Base-by-base conservation (phyloP, 2,888 invertebrate species). In the Drosophila pseudotakahashii region DNA sequence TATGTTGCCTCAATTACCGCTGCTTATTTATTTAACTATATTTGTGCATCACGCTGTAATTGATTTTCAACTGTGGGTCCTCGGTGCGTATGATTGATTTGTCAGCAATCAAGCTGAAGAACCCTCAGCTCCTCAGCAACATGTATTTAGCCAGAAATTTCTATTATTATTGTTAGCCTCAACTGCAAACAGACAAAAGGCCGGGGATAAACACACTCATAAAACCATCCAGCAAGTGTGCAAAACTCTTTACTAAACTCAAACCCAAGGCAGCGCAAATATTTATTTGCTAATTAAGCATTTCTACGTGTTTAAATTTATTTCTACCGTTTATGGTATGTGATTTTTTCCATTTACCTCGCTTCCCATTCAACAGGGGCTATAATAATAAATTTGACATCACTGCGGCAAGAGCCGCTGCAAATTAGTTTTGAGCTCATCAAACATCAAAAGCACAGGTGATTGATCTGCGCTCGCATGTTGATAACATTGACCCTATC, bases 361-460 rank as follows among this genome's bases (percentile, higher is more conserved):
- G 41, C 59, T 54, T 39, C 42, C 48, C 61, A 53, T 62, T 37
- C 45, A 23, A 4, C 23, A 50, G 48, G 5, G 37, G 67, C 32
- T 70, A 71, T 81, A 88, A 88, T 88, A 84, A 82, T 82, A 89
- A 89, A 78, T 78, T 82, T 82, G 82, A 82, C 82, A 82, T 82
- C 88, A 82, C 84, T 79, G 72, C 73, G 71, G 78, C 83, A 73
- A 77, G 45, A 81, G 72, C 78, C 50, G 41, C 63, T 64, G 57
- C 32, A 52, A 42, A 45, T 44, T 32, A 58, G 59, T 52, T 63
- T 73, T 57, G 45, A 79, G 54, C 45, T 62, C 53, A 45, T 30
- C 50, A 62, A 51, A 48, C 62, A 7, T 26, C 30, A 30, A 7
- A 30, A 7, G 30, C 30, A 23, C 32, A 41, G 62, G 51, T 68